Conservation (phyloP, 2,797 vertebrate species). For the Tragopan temminckii region DNA sequence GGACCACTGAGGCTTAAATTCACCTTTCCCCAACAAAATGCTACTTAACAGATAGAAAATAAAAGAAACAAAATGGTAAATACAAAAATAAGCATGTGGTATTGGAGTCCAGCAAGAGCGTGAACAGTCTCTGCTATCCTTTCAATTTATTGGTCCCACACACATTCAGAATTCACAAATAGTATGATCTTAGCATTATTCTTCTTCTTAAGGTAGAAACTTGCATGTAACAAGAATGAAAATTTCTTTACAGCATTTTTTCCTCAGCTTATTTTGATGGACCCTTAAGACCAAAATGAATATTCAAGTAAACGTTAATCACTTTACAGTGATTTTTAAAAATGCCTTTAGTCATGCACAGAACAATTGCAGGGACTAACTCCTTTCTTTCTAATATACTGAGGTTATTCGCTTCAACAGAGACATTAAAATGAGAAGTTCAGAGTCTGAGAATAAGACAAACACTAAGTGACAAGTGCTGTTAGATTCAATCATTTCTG, state of each 20-base stretch:
- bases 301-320: neutral
- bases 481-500: neutral
- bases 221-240: neutral
- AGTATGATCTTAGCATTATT: neutral
- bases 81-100: neutral
- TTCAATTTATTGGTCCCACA: neutral
- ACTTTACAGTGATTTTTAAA: neutral
- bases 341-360: neutral
- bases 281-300: slow-evolving; percentile 9
- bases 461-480: neutral
- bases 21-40: neutral
- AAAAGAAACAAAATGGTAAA: neutral
- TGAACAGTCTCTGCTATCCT: neutral
- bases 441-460: neutral
- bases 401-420: neutral
- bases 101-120: neutral
- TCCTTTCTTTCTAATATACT: neutral
- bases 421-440: neutral
- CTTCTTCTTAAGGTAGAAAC: neutral
- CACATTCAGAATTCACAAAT: neutral
- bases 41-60: neutral
- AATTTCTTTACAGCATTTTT: neutral
- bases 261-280: neutral
- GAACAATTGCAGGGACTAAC: slow-evolving; percentile 11
- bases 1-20: neutral